Conservation (phyloP, 2,797 vertebrate species). For the Syngnathus acus region DNA sequence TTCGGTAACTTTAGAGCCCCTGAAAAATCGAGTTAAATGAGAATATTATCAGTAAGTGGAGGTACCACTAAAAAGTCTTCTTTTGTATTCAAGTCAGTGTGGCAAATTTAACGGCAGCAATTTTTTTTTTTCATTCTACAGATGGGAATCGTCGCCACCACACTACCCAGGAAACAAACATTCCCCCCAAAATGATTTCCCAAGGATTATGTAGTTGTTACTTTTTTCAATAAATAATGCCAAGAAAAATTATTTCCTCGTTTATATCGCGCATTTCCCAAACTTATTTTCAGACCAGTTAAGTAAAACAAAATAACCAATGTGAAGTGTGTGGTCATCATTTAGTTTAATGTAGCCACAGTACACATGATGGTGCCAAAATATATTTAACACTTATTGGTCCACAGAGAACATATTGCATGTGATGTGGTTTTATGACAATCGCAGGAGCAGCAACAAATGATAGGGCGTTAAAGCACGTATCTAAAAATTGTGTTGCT, state of each 20-base stretch:
- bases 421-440: background rate
- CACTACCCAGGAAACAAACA: background rate
- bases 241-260: background rate
- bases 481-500: background rate
- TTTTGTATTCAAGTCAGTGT: background rate
- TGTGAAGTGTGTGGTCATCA: background rate
- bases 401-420: background rate
- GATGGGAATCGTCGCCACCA: background rate
- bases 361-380: background rate
- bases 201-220: background rate
- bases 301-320: no score
- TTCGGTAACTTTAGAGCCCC: background rate
- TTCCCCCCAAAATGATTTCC: constrained; percentile 2
- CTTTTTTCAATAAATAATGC: background rate
- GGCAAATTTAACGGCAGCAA: background rate
- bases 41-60: background rate
- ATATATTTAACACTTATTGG: constrained; percentile 2
- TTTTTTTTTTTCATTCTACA: background rate
- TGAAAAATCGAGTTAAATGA: background rate
- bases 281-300: background rate
- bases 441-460: background rate
- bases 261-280: background rate
- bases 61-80: background rate
- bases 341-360: background rate
- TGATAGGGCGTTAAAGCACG: background rate